A percentile compares a stretch with the other conserved stretches of the same genome.
phyloP scores from a whole-genome alignment of 2,113 vertebrate species.

The Melanocharis versteri region DNA sequence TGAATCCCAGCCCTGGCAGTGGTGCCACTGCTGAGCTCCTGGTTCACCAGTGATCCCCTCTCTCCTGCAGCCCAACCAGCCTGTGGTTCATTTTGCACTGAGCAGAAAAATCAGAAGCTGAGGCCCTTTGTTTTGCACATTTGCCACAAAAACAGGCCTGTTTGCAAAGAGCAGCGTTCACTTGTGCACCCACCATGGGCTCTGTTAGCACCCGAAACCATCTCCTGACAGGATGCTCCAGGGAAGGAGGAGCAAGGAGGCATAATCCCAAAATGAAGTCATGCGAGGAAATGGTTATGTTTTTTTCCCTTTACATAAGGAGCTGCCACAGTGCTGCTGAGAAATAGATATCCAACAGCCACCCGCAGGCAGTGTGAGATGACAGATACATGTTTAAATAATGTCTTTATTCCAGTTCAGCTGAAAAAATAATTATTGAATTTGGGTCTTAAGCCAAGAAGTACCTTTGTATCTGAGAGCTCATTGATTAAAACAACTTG shows the following conservation, averaged over 20 bases:
- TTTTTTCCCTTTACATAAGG: neutral
- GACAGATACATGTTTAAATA: constrained; percentile 53
- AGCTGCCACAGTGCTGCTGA: constrained; percentile 5
- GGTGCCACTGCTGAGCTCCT: neutral
- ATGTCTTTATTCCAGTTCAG: constrained; percentile 47
- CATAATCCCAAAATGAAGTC: neutral
- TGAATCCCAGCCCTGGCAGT: neutral
- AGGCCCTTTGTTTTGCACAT: neutral
- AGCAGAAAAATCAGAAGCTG: neutral
- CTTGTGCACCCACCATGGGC: neutral
- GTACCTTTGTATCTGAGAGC: constrained; percentile 30
- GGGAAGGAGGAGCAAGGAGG: neutral
- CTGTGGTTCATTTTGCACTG: neutral
- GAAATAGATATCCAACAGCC: constrained; percentile 7
- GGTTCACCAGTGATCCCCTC: neutral
- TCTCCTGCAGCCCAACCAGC: neutral
- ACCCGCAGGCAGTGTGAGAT: constrained; percentile 3
- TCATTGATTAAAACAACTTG: constrained; percentile 37
- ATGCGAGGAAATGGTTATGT: neutral
- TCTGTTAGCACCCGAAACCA: neutral
- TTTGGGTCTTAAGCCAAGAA: constrained; percentile 38
- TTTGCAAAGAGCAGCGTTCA: neutral
- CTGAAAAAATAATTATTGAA: constrained; percentile 56
- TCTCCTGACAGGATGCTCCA: neutral
- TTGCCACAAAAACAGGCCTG: neutral